phyloP scores from a whole-genome alignment of 2,113 vertebrate genomes.

The Pseudolaguvia tuberculata region DNA sequence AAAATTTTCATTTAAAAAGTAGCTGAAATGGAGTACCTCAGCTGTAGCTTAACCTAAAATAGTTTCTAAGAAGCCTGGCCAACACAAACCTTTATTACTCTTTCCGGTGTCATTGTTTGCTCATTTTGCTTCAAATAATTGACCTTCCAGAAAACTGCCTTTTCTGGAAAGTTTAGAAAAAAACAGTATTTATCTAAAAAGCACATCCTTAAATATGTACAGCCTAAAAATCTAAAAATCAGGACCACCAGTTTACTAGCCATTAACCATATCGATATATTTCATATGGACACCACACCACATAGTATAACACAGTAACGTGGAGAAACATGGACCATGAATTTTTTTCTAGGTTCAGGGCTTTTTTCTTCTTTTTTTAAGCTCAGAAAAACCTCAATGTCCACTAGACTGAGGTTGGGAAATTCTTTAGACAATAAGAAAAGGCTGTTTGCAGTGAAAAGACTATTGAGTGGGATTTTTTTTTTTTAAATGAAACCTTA shows the following conservation, averaged over 20 bases:
- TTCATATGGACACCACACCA: not conserved
- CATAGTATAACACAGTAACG: not conserved
- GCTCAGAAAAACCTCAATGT: conserved; percentile 4
- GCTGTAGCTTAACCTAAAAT: no score
- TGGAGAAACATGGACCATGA: not conserved
- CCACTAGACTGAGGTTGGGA: not conserved
- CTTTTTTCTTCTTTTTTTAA: not conserved
- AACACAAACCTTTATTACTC: no score
- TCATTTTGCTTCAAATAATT: not conserved
- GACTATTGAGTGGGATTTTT: conserved; percentile 35
- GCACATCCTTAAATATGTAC: not conserved
- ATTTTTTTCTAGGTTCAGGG: not conserved
- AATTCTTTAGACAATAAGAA: conserved; percentile 23
- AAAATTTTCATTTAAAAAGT: no score
- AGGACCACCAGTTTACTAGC: no score
- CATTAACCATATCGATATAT: not conserved
- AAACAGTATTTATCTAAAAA: not conserved
- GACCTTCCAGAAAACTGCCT: not conserved
- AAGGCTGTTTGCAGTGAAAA: conserved; percentile 38
- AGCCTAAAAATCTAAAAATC: no score
- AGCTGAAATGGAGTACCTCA: no score
- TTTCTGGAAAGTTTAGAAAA: not conserved
- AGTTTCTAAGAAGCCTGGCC: no score
- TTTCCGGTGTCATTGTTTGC: no score
- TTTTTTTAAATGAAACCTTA: conserved; percentile 38